Conservation (phyloP, 2,888 invertebrate genomes). For the Drosophila melanosoma region DNA sequence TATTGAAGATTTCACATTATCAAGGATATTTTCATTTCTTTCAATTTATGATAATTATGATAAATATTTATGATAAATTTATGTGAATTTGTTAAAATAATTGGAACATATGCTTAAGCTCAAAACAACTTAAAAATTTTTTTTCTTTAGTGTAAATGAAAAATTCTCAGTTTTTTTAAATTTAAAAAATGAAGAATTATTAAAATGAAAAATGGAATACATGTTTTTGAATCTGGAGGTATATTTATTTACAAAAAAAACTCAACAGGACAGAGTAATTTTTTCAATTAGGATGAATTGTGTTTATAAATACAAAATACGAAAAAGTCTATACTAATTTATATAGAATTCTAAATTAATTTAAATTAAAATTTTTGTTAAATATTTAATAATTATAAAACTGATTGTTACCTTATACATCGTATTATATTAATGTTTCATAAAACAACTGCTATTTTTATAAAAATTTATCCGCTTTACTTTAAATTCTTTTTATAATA, state of each 20-base stretch:
- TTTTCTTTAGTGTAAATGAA: neutral
- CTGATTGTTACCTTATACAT: neutral
- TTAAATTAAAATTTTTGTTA: no score
- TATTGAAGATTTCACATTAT: neutral
- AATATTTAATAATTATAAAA: neutral
- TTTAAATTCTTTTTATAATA: no score
- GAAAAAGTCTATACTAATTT: neutral
- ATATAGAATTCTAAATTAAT: neutral
- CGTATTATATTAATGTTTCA: neutral
- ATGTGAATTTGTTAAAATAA: neutral
- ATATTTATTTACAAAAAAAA: neutral
- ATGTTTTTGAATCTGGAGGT: neutral
- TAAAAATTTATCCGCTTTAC: neutral
- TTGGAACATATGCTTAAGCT: neutral
- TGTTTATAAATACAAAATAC: no score
- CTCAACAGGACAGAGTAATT: neutral
- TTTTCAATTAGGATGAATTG: neutral
- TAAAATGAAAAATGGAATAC: neutral
- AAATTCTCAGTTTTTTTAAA: no score
- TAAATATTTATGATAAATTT: no score
- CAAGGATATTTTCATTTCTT: neutral
- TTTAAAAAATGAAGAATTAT: no score
- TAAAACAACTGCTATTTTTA: neutral
- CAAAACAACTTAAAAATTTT: neutral
- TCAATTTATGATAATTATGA: neutral